Percentiles rank a stretch among this genome's conserved stretches.
These are phyloP conservation scores for Drosophila littoralis DNA, from an alignment of 1,140 invertebrate species.

Conservation along the genomic window DNA sequence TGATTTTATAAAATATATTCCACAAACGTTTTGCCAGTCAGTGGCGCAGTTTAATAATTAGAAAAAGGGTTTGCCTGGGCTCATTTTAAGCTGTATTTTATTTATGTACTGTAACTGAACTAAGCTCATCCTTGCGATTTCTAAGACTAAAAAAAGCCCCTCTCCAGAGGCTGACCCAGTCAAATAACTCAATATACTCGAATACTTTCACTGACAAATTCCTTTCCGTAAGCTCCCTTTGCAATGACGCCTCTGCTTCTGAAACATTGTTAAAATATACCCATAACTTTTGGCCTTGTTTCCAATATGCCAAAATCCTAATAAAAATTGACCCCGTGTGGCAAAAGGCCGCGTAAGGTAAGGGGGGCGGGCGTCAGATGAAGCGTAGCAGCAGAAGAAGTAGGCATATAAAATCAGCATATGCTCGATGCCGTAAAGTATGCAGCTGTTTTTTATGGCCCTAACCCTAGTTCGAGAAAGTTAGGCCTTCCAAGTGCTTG, in stretches of 20 bases:
- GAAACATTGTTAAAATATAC: constrained; percentile 67
- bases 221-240: constrained; percentile 9
- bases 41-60: constrained; percentile 40
- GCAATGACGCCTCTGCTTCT: constrained; percentile 39
- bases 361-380: neutral
- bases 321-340: constrained; percentile 78
- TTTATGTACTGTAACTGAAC: too few species aligned
- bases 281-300: constrained; percentile 80
- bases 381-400: too few species aligned
- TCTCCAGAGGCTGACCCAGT: too few species aligned
- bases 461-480: constrained; percentile 68
- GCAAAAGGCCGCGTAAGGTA: constrained; percentile 43
- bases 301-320: constrained; percentile 80
- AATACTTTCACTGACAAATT: neutral
- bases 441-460: constrained; percentile 78
- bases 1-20: constrained; percentile 67
- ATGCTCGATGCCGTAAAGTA: constrained; percentile 73
- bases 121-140: too few species aligned
- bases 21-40: constrained; percentile 29
- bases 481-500: constrained; percentile 57
- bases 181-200: too few species aligned
- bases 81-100: too few species aligned
- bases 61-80: neutral
- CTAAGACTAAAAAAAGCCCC: too few species aligned
- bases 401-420: constrained; percentile 73